phyloP scores from a whole-genome alignment of 1,140 invertebrate genomes.

The Bombyx mori region DNA sequence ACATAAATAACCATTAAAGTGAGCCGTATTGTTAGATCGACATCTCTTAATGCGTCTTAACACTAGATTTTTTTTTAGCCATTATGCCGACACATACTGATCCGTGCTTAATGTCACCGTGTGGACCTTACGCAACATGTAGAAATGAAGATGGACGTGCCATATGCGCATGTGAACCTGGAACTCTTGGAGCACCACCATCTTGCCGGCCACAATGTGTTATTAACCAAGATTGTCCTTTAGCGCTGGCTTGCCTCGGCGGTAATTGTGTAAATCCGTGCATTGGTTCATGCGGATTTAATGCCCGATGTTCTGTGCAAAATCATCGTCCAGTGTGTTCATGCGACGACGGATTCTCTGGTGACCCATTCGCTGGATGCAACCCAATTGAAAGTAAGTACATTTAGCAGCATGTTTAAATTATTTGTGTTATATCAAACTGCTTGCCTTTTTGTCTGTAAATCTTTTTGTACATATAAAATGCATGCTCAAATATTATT shows the following conservation, averaged over 20 bases:
- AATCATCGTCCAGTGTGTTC: constrained; percentile 85
- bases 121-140: constrained; percentile 86
- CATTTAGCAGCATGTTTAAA: constrained; percentile 6
- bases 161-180: constrained; percentile 82
- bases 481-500: constrained; percentile 27
- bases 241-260: constrained; percentile 82
- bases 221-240: constrained; percentile 85
- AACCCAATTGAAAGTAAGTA: constrained; percentile 76
- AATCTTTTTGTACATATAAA: constrained; percentile 15
- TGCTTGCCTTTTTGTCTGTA: constrained; percentile 20
- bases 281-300: constrained; percentile 85
- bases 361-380: constrained; percentile 87
- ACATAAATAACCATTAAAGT: too few species aligned
- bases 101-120: constrained; percentile 85
- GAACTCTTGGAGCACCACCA: constrained; percentile 88
- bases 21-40: too few species aligned
- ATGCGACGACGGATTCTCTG: constrained; percentile 82
- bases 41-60: background rate
- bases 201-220: constrained; percentile 84
- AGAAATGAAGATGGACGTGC: constrained; percentile 77
- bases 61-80: constrained; percentile 17
- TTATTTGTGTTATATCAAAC: background rate
- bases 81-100: constrained; percentile 52
- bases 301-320: constrained; percentile 82
- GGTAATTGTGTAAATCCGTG: constrained; percentile 86